A percentile compares a stretch with the other conserved stretches of the same genome.
Evolutionary conservation across 2,888 invertebrate genomes (phyloP).

Genomic region (Calliphora vomitoria): DNA sequence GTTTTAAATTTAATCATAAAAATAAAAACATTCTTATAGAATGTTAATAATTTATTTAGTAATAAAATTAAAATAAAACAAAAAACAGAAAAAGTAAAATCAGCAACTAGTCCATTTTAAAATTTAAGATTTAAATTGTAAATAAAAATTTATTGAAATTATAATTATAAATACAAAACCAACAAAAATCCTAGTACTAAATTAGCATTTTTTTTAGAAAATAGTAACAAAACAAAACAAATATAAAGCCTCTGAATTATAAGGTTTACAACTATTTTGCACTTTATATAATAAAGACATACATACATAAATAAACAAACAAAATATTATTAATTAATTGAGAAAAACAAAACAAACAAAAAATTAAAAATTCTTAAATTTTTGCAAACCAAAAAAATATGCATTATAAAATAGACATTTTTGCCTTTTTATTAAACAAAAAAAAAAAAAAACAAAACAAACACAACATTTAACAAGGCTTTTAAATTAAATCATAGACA

Average conservation of each 20-base stretch:
- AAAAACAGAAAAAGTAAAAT: constrained; percentile 53
- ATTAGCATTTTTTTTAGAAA: constrained; percentile 67
- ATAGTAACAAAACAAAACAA: constrained; percentile 57
- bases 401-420: constrained; percentile 63
- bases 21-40: constrained; percentile 75
- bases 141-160: constrained; percentile 57
- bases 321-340: constrained; percentile 47
- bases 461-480: constrained; percentile 44
- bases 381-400: constrained; percentile 52
- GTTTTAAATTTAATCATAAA: constrained; percentile 45
- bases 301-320: constrained; percentile 44
- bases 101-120: constrained; percentile 73
- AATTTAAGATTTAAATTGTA: constrained; percentile 64
- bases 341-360: constrained; percentile 40
- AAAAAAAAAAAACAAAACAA: constrained; percentile 6
- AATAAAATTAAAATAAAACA: constrained; percentile 15
- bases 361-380: constrained; percentile 51
- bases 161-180: constrained; percentile 36
- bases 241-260: constrained; percentile 72
- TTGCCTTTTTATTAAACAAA: constrained; percentile 68
- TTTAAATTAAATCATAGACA: constrained; percentile 61
- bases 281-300: constrained; percentile 72
- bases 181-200: constrained; percentile 69
- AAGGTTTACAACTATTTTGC: constrained; percentile 75
- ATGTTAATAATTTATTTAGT: constrained; percentile 64